phyloP scores from a whole-genome alignment of 2,113 vertebrate genomes.

The Cavia porcellus region DNA sequence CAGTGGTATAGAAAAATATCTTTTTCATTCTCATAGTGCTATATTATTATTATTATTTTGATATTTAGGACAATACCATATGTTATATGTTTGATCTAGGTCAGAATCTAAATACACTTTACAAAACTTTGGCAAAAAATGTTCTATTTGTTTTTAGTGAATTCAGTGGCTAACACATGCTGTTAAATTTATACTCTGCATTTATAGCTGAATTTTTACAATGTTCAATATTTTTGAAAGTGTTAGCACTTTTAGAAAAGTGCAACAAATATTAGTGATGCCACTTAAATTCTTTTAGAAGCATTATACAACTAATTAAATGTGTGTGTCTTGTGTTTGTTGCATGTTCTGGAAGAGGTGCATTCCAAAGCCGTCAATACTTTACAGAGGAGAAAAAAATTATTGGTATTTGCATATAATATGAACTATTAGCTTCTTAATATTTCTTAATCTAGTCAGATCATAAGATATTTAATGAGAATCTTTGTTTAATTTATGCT shows the following conservation, averaged over 20 bases:
- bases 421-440: neutral
- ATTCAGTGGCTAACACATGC: neutral
- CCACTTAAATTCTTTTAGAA: neutral
- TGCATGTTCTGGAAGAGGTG: neutral
- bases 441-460: neutral
- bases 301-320: neutral
- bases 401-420: neutral
- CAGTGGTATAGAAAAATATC: neutral
- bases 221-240: constrained; percentile 17
- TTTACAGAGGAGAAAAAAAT: neutral
- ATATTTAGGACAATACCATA: neutral
- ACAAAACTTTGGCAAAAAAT: neutral
- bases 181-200: neutral
- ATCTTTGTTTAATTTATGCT: neutral
- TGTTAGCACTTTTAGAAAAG: neutral
- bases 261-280: neutral
- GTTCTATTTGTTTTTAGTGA: neutral
- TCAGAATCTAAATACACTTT: constrained; percentile 6
- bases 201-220: constrained; percentile 2
- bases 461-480: neutral
- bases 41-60: neutral
- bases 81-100: neutral
- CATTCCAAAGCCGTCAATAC: neutral
- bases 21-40: neutral
- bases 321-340: neutral